Conservation (phyloP, 2,113 vertebrate species). For the Mustela nigripes region DNA sequence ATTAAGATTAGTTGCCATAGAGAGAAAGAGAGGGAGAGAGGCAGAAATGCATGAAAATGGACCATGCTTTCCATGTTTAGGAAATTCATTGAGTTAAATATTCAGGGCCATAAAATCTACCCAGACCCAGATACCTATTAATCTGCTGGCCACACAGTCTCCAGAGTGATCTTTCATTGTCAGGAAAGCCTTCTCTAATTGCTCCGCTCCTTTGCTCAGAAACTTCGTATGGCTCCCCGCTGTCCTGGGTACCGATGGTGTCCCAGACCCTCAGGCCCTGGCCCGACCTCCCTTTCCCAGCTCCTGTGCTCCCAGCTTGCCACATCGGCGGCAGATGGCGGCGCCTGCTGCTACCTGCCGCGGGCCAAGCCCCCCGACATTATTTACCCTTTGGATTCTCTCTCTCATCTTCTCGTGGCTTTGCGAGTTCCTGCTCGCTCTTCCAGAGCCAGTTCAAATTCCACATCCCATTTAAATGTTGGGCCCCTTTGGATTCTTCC, state of each 20-base stretch:
- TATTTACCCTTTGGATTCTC: not conserved
- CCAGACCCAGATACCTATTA: conserved; percentile 75
- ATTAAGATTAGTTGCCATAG: conserved; percentile 78
- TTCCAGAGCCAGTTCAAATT: not conserved
- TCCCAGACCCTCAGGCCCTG: not conserved
- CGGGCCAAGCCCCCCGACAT: not conserved
- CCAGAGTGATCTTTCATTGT: not conserved
- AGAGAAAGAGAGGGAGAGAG: conserved; percentile 66
- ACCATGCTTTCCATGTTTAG: conserved; percentile 48
- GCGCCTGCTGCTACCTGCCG: rapidly evolving
- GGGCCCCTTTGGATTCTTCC: not conserved
- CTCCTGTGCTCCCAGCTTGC: too few relatives aligned
- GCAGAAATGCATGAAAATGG: conserved; percentile 72
- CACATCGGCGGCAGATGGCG: not conserved
- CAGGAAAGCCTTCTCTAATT: not conserved
- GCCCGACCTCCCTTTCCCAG: not conserved
- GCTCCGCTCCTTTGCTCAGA: not conserved
- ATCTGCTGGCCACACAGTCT: not conserved
- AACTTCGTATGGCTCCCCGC: not conserved
- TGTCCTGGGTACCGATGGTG: not conserved
- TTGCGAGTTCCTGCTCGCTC: not conserved
- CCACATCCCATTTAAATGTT: not conserved
- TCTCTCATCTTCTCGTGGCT: not conserved
- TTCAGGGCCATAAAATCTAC: conserved; percentile 61
- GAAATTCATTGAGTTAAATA: conserved; percentile 71